Base-by-base conservation (phyloP, 2,797 vertebrate genomes). In the Sebastes alutus region DNA sequence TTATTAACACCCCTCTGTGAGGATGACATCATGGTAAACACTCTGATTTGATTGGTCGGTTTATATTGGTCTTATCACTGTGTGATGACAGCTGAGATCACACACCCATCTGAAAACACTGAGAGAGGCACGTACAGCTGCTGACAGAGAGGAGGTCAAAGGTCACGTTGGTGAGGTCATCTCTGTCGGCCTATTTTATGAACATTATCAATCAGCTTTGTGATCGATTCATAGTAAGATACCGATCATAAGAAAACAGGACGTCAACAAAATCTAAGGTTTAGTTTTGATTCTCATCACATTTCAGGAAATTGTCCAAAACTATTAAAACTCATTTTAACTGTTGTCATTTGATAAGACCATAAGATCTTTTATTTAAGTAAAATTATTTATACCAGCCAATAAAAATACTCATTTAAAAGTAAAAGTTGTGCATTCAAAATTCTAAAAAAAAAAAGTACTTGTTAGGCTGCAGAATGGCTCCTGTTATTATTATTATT, bases 81-180 rank as follows among this genome's bases (percentile, higher is more conserved):
- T 23, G 70, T 22, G 86, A 68, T 81, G 84, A 89, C 88, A 86
- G 83, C 66, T 46, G 18, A 32, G 62, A 5, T 75, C 79, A 64
- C 87, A 89, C 84, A 0, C 87, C 87, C 87, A 22, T 64, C 65
- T 6, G 75, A n/a, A 64, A 58, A 74, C 81, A 20, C 38, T 0
- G 60, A 0, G 29, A 23, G 30, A 30, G 49, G 72, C 82, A 90
- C 76, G 85, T 3, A 66, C 61, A 18, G 23, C 55, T 9, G 8
- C 62, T 1, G 30, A 27, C 66, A n/a, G 12, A 10, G 23, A 58
- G 77, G 23, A 58, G 80, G 75, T 83, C 81, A 81, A 16, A 86
- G 81, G 72, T 80, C 81, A 72, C 2, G 9, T 11, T 42, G 16
- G 16, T 10, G 27, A 60, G 14, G 56, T 59, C 56, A 59, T 59